Percentiles rank a stretch among this genome's conserved stretches.
Evolutionary conservation across 1,140 invertebrate genomes (phyloP).

Genomic region (Heliconius nattereri): DNA sequence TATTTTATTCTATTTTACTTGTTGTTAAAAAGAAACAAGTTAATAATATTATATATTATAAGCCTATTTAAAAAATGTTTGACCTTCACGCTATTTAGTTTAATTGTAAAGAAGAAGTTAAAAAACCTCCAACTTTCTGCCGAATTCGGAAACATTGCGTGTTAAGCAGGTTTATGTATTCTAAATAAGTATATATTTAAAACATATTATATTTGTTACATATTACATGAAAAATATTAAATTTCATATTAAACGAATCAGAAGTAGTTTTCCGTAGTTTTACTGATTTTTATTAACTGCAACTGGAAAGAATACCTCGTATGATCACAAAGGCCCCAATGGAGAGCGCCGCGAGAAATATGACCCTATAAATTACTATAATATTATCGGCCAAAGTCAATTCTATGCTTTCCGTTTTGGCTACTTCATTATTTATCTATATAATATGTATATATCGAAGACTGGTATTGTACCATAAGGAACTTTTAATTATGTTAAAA

Average conservation of each 20-base stretch:
- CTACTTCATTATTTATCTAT: conserved; percentile 22
- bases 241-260: not conserved
- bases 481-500: not conserved
- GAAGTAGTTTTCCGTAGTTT: not conserved
- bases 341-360: conserved; percentile 54
- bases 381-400: conserved; percentile 54
- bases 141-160: too few species aligned
- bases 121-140: too few species aligned
- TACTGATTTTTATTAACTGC: conserved; percentile 16
- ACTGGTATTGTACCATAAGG: not conserved
- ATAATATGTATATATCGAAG: not conserved
- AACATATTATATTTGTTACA: too few species aligned
- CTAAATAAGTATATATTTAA: too few species aligned
- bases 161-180: too few species aligned
- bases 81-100: too few species aligned
- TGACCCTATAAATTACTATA: conserved; percentile 59
- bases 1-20: too few species aligned
- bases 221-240: too few species aligned
- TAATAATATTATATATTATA: too few species aligned
- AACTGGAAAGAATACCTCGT: conserved; percentile 20
- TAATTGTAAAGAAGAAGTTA: too few species aligned
- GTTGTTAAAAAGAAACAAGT: too few species aligned
- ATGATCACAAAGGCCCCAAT: conserved; percentile 50
- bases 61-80: too few species aligned
- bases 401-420: conserved; percentile 38